Conservation (phyloP, 2,888 invertebrate species). For the Harpalus rubripes region DNA sequence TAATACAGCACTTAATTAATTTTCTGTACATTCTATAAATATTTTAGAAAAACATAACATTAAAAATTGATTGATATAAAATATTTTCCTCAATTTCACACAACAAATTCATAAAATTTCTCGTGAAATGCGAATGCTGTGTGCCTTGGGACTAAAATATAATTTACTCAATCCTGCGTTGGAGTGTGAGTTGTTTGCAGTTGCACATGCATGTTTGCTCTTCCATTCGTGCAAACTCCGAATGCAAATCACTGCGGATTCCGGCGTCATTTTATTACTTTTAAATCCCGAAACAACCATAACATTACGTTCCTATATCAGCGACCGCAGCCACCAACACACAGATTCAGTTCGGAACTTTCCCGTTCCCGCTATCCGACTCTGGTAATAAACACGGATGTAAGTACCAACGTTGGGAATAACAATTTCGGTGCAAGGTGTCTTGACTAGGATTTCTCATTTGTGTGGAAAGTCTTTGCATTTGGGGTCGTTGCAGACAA, state of each 20-base stretch:
- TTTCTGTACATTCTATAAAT: no score
- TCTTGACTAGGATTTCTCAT: constrained; percentile 10
- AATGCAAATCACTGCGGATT: constrained; percentile 61
- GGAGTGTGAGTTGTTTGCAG: background rate
- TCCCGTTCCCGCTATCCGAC: constrained; percentile 10
- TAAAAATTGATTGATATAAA: no score
- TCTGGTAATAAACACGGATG: constrained; percentile 56
- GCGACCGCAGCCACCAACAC: constrained; percentile 34
- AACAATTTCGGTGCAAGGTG: constrained; percentile 34
- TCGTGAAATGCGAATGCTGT: no score
- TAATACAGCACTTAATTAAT: no score
- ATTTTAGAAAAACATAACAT: no score
- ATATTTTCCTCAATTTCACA: no score
- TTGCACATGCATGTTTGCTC: constrained; percentile 9
- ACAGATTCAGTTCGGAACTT: constrained; percentile 16
- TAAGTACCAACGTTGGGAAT: constrained; percentile 37
- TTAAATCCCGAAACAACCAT: constrained; percentile 61
- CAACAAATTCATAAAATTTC: no score
- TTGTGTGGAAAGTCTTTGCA: background rate
- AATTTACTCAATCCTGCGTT: background rate
- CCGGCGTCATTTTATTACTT: constrained; percentile 57
- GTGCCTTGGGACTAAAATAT: background rate
- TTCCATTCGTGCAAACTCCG: constrained; percentile 9
- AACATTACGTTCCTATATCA: constrained; percentile 54
- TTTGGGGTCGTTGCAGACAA: background rate